Conservation (phyloP, 2,113 vertebrate genomes). For the Toxotes jaculatrix region DNA sequence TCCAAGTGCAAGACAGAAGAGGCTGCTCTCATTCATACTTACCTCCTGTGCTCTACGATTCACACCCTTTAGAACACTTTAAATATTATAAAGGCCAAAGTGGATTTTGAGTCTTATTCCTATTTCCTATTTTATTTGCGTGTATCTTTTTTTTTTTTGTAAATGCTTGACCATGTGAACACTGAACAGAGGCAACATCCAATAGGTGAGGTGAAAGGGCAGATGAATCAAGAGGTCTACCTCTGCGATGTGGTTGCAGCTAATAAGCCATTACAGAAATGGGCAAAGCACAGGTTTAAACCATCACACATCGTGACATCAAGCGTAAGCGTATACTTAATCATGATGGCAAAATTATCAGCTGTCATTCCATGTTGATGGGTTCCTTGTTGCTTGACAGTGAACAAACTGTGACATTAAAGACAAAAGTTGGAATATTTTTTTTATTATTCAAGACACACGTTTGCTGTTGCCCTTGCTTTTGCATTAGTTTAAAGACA, state of each 20-base stretch:
- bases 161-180: background rate
- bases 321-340: background rate
- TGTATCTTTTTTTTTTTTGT: background rate
- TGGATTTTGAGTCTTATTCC: background rate
- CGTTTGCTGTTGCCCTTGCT: background rate
- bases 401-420: background rate
- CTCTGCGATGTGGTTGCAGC: background rate
- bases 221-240: background rate
- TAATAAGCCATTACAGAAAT: background rate
- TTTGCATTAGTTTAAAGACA: constrained; percentile 15
- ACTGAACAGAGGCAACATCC: background rate
- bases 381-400: background rate
- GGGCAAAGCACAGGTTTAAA: background rate
- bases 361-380: background rate
- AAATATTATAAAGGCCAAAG: too few relatives aligned
- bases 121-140: too few relatives aligned
- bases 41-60: too few relatives aligned
- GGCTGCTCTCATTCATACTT: background rate
- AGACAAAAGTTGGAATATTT: background rate
- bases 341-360: constrained; percentile 14
- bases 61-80: background rate
- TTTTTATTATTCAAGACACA: background rate
- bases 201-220: background rate
- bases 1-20: background rate
- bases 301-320: background rate